These are phyloP conservation scores for Hypena proboscidalis DNA, from an alignment of 2,888 invertebrate genomes.

Conservation along the genomic window DNA sequence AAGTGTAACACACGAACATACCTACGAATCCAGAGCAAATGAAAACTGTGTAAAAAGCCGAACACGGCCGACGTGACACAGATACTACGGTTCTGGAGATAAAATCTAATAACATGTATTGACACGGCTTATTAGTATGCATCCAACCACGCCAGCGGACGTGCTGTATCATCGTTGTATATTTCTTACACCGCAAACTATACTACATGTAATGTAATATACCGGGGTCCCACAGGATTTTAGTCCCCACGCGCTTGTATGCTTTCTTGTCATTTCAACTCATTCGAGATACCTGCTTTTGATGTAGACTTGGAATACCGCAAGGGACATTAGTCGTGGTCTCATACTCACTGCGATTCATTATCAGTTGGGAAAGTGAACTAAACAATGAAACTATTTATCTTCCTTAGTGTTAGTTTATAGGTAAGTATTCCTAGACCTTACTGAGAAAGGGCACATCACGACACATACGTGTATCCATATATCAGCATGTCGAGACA, in stretches of 20 bases:
- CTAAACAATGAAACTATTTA: constrained; percentile 6
- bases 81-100: constrained; percentile 31
- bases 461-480: constrained; percentile 3
- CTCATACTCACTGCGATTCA: not conserved
- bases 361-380: not conserved
- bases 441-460: not conserved
- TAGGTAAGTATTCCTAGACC: too few relatives aligned
- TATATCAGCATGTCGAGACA: constrained; percentile 3
- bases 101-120: constrained; percentile 48
- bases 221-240: not conserved
- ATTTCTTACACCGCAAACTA: constrained; percentile 27
- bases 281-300: too few relatives aligned
- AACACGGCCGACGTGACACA: constrained; percentile 29
- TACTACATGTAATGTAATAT: constrained; percentile 9
- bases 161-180: constrained; percentile 41
- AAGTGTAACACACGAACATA: constrained; percentile 17
- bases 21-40: constrained; percentile 18
- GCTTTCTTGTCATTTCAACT: too few relatives aligned
- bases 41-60: constrained; percentile 10
- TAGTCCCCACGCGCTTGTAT: not conserved
- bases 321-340: not conserved
- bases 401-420: too few relatives aligned
- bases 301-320: not conserved
- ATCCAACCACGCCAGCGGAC: constrained; percentile 30
- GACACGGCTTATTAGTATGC: constrained; percentile 46